phyloP scores from a whole-genome alignment of 1,140 invertebrate species.

The Scaptomyza montana region DNA sequence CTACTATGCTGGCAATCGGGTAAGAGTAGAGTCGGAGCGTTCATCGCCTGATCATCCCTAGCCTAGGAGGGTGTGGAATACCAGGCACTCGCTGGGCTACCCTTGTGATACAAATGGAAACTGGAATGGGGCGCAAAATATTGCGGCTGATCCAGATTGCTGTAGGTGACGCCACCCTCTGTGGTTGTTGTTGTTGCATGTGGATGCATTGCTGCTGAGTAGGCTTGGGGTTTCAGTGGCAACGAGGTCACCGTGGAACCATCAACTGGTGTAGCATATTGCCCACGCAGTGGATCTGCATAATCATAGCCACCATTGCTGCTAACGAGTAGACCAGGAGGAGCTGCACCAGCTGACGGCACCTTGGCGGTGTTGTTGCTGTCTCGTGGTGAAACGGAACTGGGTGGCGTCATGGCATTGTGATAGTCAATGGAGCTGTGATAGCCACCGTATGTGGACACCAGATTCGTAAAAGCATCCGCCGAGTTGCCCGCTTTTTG shows the following conservation, averaged over 20 bases:
- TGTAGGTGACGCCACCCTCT: constrained; percentile 86
- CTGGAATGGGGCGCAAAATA: constrained; percentile 92
- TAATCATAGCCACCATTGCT: constrained; percentile 83
- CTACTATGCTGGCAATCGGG: constrained; percentile 37
- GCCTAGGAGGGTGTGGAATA: constrained; percentile 90
- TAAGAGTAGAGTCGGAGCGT: neutral
- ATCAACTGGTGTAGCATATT: constrained; percentile 78
- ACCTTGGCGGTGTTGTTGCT: constrained; percentile 85
- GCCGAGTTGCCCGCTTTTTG: constrained; percentile 82
- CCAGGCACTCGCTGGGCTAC: constrained; percentile 87
- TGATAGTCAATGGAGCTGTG: constrained; percentile 89
- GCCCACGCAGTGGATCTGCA: constrained; percentile 64
- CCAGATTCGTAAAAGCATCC: constrained; percentile 86
- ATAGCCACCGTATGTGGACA: constrained; percentile 88
- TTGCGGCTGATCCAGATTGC: constrained; percentile 90
- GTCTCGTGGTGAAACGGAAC: constrained; percentile 96
- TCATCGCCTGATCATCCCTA: constrained; percentile 30
- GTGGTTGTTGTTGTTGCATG: constrained; percentile 79
- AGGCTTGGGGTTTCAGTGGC: constrained; percentile 95
- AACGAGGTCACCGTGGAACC: constrained; percentile 87
- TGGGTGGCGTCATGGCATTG: constrained; percentile 97
- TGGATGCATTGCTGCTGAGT: constrained; percentile 86
- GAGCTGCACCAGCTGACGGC: constrained; percentile 88
- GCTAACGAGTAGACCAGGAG: constrained; percentile 85
- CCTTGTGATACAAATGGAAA: constrained; percentile 94